Conservation (phyloP, 1,140 invertebrate species). For the Aleiodes sp. region DNA sequence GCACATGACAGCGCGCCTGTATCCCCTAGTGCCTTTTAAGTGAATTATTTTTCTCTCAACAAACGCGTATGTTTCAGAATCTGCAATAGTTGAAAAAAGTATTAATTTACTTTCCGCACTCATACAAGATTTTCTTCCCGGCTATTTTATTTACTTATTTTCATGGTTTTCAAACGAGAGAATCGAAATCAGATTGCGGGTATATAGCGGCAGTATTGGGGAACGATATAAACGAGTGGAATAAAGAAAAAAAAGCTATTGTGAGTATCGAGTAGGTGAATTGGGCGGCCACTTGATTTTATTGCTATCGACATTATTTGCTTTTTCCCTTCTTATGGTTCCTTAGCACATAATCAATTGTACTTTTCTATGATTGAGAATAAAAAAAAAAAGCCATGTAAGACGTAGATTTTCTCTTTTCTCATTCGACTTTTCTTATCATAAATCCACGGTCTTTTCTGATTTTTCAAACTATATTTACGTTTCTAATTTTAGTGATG, state of each 20-base stretch:
- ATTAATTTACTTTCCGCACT: no score
- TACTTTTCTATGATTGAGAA: background rate
- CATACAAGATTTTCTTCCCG: no score
- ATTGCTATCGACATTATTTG: slow-evolving; percentile 14
- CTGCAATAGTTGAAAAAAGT: no score
- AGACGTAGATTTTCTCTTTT: background rate
- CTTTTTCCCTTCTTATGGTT: background rate
- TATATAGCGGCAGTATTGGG: background rate
- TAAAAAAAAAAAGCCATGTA: background rate
- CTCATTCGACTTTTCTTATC: background rate
- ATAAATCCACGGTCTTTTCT: no score
- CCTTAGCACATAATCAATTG: background rate
- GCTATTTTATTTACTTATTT: background rate
- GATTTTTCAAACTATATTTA: no score
- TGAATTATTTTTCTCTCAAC: no score
- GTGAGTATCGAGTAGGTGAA: slow-evolving; percentile 20
- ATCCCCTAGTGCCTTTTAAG: no score
- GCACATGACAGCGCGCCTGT: no score
- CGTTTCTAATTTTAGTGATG: no score
- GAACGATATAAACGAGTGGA: slow-evolving; percentile 9
- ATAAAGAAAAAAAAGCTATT: background rate
- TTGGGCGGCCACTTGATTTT: slow-evolving; percentile 3
- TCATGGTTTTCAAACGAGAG: background rate
- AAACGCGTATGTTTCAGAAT: no score
- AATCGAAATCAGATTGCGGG: slow-evolving; percentile 8